phyloP scores from a whole-genome alignment of 2,888 invertebrate species.

The Lasioglossum oenotherae region DNA sequence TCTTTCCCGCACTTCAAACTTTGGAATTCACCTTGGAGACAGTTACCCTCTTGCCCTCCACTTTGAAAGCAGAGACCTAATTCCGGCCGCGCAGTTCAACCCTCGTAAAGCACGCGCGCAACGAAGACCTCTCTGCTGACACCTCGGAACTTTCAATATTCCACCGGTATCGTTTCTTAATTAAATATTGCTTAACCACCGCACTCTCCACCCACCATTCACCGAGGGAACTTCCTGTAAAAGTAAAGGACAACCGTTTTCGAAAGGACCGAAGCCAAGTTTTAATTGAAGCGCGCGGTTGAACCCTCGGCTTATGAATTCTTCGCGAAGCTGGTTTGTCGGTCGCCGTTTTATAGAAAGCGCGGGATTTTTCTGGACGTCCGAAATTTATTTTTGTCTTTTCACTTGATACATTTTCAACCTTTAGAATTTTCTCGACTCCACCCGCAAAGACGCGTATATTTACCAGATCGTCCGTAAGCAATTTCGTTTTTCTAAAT shows the following conservation, averaged over 20 bases:
- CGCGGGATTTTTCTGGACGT: not conserved
- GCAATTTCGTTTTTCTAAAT: no score
- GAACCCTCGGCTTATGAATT: not conserved
- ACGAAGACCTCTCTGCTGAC: constrained; percentile 9
- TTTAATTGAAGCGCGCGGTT: not conserved
- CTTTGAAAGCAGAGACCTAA: constrained; percentile 59
- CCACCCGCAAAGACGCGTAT: no score
- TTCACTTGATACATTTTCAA: not conserved
- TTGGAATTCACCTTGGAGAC: constrained; percentile 62
- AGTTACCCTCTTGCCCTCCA: constrained; percentile 62
- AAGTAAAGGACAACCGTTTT: not conserved
- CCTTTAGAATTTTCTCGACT: no score
- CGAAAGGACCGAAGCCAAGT: not conserved
- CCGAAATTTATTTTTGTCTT: not conserved
- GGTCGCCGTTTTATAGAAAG: not conserved
- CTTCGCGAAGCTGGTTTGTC: not conserved
- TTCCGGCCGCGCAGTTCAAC: constrained; percentile 50
- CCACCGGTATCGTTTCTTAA: constrained; percentile 12
- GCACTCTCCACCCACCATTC: not conserved
- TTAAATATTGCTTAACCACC: constrained; percentile 9
- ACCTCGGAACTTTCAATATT: not conserved
- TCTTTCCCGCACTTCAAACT: constrained; percentile 52
- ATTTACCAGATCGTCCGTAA: no score
- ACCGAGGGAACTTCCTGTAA: not conserved
- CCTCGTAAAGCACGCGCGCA: constrained; percentile 45